Evolutionary conservation across 2,888 invertebrate species (phyloP), one percentile per base, ranked within the genome.

Genomic region (Eustalomyia histrio): DNA sequence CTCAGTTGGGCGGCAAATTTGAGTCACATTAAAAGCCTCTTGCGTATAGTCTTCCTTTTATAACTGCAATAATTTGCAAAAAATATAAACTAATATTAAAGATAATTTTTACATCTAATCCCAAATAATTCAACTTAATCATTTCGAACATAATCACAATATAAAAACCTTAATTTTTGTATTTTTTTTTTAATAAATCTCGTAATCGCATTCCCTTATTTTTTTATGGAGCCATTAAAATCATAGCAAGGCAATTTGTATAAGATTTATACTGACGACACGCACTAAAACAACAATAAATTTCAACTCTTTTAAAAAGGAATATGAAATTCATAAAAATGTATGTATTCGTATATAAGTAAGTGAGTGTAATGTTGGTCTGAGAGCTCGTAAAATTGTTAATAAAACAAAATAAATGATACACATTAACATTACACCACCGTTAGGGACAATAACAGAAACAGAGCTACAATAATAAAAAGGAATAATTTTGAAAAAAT

Each of bases 241-340:
- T 80, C 82, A 75, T 75, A 68, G 76, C 61, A 80, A 80, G 75
- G 84, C 75, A 83, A 84, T 84, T 84, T 84, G 84, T 82, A 79
- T 47, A 80, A 84, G 84, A 84, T 84, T 84, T 84, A 84, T 84
- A 74, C 67, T 55, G 60, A 78, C 69, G 68, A 78, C 84, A 84
- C 82, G 83, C 84, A 84, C 83, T 84, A 80, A 81, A 84, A 65
- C 71, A 63, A 65, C 81, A 57, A 84, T 84, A 84, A 83, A 84
- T 83, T 84, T 82, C 50, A 74, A 76, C 75, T 78, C 78, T 81
- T 81, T 80, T 50, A 63, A 63, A 63, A 47, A 1, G 43, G 14
- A 47, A n/a, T 47, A 14, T 47, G n/a, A 47, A 12, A 47, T 47
- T 47, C 43, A 39, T 39, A 47, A 47, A 47, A 47, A 47, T 47